Percentiles rank a stretch among this genome's conserved stretches.
These are phyloP conservation scores for Orestias chungarensis DNA, from an alignment of 2,797 vertebrate genomes.

Conservation along the genomic window DNA sequence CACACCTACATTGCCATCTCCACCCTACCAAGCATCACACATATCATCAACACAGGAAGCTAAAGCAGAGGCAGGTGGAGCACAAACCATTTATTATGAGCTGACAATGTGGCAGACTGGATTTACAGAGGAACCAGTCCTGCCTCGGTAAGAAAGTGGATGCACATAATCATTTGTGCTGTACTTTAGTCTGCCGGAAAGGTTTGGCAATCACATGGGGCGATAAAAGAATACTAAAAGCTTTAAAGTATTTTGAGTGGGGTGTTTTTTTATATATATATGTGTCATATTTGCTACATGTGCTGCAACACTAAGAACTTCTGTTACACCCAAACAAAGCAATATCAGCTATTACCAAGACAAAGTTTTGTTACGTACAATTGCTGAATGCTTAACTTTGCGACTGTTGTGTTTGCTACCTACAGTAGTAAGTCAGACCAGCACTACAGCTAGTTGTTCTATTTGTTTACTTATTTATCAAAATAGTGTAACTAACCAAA, in stretches of 20 bases:
- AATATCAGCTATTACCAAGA: background rate
- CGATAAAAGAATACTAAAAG: background rate
- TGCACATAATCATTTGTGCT: slow-evolving; percentile 56
- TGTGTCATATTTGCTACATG: background rate
- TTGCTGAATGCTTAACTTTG: too few species aligned
- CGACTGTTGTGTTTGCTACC: too few species aligned
- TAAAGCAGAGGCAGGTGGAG: slow-evolving; percentile 59
- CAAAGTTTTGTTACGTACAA: background rate
- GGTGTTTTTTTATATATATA: background rate
- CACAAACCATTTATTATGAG: slow-evolving; percentile 69
- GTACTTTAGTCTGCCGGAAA: slow-evolving; percentile 36
- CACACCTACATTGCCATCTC: slow-evolving; percentile 70
- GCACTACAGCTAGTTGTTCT: background rate
- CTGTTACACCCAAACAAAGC: background rate
- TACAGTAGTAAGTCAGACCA: background rate
- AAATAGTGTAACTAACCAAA: background rate
- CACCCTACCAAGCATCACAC: slow-evolving; percentile 61
- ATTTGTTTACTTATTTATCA: background rate
- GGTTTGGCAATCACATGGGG: background rate
- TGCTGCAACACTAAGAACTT: background rate
- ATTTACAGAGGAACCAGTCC: slow-evolving; percentile 45
- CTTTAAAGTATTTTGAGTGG: background rate
- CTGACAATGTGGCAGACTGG: slow-evolving; percentile 40
- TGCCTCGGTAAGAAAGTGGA: slow-evolving; percentile 34
- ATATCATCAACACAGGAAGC: slow-evolving; percentile 78